Conservation (phyloP, 1,140 invertebrate species). For the Campoletis sonorensis region DNA sequence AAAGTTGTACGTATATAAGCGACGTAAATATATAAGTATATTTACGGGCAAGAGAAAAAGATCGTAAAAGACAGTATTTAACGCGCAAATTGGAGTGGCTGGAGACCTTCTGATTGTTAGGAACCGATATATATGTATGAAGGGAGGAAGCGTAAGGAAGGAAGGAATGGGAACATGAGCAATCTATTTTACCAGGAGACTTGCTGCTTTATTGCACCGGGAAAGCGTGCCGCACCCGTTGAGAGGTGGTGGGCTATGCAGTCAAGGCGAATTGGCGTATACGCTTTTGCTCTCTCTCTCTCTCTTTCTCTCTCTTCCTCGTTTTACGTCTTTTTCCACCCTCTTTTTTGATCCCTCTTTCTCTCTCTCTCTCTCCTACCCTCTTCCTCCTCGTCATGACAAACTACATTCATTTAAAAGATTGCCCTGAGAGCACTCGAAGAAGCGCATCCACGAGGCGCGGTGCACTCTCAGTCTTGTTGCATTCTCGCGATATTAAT, state of each 20-base stretch:
- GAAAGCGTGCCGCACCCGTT: constrained; percentile 40
- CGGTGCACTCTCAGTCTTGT: constrained; percentile 25
- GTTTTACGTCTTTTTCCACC: too few relatives aligned
- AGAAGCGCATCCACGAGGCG: background rate
- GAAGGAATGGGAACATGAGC: constrained; percentile 30
- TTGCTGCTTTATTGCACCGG: constrained; percentile 42
- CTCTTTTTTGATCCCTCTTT: too few relatives aligned
- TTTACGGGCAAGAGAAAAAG: constrained; percentile 18
- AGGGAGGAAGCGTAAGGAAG: background rate
- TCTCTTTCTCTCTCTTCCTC: background rate
- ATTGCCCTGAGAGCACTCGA: constrained; percentile 40
- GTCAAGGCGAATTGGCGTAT: constrained; percentile 38
- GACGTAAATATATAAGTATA: constrained; percentile 19
- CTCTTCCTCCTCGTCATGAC: constrained; percentile 22
- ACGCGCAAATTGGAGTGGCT: background rate
- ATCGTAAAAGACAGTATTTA: background rate
- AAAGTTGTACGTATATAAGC: constrained; percentile 16
- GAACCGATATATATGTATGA: constrained; percentile 19
- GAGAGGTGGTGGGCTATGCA: constrained; percentile 34
- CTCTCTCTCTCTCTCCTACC: background rate
- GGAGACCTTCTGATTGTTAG: background rate
- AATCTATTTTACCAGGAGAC: constrained; percentile 50
- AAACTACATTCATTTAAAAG: constrained; percentile 46
- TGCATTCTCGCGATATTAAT: constrained; percentile 39
- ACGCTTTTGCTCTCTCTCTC: background rate